A percentile compares a stretch with the other conserved stretches of the same genome.
These are phyloP conservation scores for Hassar affinis DNA, from an alignment of 2,113 vertebrate genomes.

Conservation along the genomic window DNA sequence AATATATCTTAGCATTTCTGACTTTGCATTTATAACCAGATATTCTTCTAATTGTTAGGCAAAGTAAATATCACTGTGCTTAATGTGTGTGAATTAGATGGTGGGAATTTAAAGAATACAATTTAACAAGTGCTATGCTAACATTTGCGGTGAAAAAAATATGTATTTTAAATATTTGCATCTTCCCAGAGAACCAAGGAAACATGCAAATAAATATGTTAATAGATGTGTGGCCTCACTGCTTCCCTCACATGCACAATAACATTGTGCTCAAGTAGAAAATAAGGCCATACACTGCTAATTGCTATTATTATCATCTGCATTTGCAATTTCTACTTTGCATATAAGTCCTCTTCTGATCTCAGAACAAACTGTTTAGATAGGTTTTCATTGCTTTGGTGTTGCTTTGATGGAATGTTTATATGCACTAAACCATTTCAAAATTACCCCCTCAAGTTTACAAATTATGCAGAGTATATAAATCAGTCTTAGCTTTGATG, in stretches of 20 bases:
- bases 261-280: conserved; percentile 21
- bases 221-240: conserved; percentile 11
- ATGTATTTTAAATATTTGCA: conserved; percentile 34
- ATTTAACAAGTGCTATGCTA: conserved; percentile 7
- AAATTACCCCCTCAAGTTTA: conserved; percentile 61
- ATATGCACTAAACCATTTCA: conserved; percentile 63
- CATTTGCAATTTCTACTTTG: conserved; percentile 31
- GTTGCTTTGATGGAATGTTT: conserved; percentile 57
- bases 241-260: conserved; percentile 17
- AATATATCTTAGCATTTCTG: not conserved
- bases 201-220: conserved; percentile 40
- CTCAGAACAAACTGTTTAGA: conserved; percentile 42
- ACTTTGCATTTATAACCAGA: not conserved
- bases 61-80: not conserved
- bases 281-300: conserved; percentile 3
- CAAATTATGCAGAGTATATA: conserved; percentile 63
- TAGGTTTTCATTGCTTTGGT: conserved; percentile 53
- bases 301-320: not conserved
- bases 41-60: not conserved
- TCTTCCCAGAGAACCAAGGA: conserved; percentile 21
- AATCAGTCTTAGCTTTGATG: conserved; percentile 55
- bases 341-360: conserved; percentile 39
- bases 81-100: not conserved
- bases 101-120: conserved; percentile 33
- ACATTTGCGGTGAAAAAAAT: not conserved